A percentile compares a stretch with the other conserved stretches of the same genome.
Conservation (phyloP, 2,797 vertebrate genomes). For the Ctenopoma kingsleyae region DNA sequence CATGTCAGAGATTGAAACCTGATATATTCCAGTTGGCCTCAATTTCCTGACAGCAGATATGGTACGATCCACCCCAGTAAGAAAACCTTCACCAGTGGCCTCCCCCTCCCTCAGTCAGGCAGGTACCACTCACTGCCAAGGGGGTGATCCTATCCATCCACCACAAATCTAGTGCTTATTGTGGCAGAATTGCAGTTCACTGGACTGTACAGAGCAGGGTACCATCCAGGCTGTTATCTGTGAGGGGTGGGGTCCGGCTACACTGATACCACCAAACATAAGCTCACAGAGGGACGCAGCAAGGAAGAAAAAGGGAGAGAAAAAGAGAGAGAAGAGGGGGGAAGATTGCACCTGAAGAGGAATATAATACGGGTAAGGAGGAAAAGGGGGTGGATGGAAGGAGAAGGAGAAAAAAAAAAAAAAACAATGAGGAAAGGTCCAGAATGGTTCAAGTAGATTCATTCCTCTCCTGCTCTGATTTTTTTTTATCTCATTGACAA, state of each 20-base stretch:
- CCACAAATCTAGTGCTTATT: conserved; percentile 77
- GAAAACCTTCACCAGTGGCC: conserved; percentile 48
- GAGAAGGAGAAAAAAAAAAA: conserved; percentile 39
- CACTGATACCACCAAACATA: conserved; percentile 79
- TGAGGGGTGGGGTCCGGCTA: conserved; percentile 88
- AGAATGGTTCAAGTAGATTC: conserved; percentile 65
- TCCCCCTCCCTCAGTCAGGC: conserved; percentile 73
- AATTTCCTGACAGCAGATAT: conserved; percentile 46
- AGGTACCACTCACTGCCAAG: conserved; percentile 79
- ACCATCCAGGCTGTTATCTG: conserved; percentile 84
- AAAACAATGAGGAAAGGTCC: conserved; percentile 75
- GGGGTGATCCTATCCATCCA: conserved; percentile 75
- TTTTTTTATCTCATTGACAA: conserved; percentile 46
- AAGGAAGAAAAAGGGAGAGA: conserved; percentile 65
- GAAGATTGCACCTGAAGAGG: conserved; percentile 83
- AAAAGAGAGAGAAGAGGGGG: conserved; percentile 79
- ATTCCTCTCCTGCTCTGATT: conserved; percentile 47
- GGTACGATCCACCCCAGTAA: conserved; percentile 74
- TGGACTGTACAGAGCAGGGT: conserved; percentile 83
- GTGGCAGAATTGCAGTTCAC: conserved; percentile 86
- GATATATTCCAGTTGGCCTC: conserved; percentile 35
- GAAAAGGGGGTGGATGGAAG: conserved; percentile 61
- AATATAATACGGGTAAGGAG: conserved; percentile 86
- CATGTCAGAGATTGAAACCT: conserved; percentile 29
- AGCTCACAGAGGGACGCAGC: conserved; percentile 66